These are phyloP conservation scores for Acropora tenuis DNA, from an alignment of 64 coral and sea anemone genomes.

Conservation along the genomic window DNA sequence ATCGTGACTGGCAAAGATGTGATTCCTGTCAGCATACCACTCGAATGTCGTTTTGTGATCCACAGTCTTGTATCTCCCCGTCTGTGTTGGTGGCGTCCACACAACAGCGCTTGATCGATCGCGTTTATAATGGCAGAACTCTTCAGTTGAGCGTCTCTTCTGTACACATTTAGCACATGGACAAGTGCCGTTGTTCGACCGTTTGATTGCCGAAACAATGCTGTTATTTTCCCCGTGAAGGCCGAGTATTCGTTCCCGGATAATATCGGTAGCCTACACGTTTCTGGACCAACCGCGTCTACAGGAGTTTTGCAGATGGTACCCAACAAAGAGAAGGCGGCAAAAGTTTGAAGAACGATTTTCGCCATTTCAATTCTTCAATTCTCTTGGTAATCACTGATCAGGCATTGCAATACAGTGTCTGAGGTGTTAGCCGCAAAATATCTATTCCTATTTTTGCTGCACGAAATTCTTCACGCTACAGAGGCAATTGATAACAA, in stretches of 20 bases:
- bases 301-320: neutral
- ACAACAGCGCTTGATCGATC: slow-evolving; percentile 64
- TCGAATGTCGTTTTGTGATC: slow-evolving; percentile 75
- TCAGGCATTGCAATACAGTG: neutral
- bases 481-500: slow-evolving; percentile 29
- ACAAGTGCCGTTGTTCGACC: slow-evolving; percentile 48
- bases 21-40: slow-evolving; percentile 57
- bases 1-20: slow-evolving; percentile 66
- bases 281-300: neutral
- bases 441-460: too few species aligned
- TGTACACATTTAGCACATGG: slow-evolving; percentile 63
- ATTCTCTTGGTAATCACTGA: neutral
- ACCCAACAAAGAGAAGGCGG: neutral
- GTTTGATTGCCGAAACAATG: slow-evolving; percentile 41
- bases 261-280: slow-evolving; percentile 61
- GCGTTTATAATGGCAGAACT: slow-evolving; percentile 45
- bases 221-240: slow-evolving; percentile 62
- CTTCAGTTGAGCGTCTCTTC: slow-evolving; percentile 26
- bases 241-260: slow-evolving; percentile 60
- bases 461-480: neutral
- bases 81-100: slow-evolving; percentile 59
- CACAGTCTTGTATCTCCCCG: slow-evolving; percentile 73
- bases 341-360: slow-evolving; percentile 3
- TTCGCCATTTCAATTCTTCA: slow-evolving; percentile 7
- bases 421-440: neutral